Percentiles rank a stretch among this genome's conserved stretches.
These are phyloP conservation scores for Apodemus speciosus DNA, from an alignment of 2,113 vertebrate species.

Conservation along the genomic window DNA sequence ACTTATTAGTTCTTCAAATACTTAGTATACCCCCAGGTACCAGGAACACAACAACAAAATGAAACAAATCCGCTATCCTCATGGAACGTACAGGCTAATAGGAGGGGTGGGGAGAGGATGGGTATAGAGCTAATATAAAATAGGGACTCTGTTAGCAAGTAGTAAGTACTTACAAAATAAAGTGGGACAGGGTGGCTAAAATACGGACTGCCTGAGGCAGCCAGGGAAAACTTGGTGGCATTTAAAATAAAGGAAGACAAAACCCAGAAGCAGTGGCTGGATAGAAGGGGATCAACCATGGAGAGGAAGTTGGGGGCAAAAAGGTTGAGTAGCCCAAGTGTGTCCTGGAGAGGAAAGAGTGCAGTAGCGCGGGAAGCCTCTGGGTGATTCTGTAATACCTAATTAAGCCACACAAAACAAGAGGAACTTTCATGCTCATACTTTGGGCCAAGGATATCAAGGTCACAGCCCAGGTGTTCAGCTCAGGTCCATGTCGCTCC, in stretches of 20 bases:
- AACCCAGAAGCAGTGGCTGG: not conserved
- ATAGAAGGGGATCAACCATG: not conserved
- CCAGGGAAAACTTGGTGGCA: not conserved
- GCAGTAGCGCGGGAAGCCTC: not conserved
- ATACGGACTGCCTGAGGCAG: not conserved
- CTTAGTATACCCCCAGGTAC: not conserved
- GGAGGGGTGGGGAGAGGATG: not conserved
- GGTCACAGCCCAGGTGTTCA: conserved; percentile 42
- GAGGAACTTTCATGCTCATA: not conserved
- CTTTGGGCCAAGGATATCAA: not conserved
- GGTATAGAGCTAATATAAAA: not conserved
- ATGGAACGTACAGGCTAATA: not conserved
- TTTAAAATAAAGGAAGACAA: not conserved
- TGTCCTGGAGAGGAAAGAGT: not conserved
- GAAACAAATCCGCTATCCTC: not conserved
- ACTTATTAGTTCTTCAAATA: conserved; percentile 47
- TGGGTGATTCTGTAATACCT: not conserved
- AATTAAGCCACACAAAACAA: not conserved
- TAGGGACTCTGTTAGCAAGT: not conserved
- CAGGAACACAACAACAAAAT: not conserved
- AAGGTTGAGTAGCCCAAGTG: not conserved
- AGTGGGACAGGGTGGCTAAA: not conserved
- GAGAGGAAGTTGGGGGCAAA: not conserved
- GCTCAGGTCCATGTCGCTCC: conserved; percentile 32
- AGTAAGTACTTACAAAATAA: not conserved